A percentile compares a stretch with the other conserved stretches of the same genome.
Conservation (phyloP, 2,113 vertebrate species). For the Hucho hucho region DNA sequence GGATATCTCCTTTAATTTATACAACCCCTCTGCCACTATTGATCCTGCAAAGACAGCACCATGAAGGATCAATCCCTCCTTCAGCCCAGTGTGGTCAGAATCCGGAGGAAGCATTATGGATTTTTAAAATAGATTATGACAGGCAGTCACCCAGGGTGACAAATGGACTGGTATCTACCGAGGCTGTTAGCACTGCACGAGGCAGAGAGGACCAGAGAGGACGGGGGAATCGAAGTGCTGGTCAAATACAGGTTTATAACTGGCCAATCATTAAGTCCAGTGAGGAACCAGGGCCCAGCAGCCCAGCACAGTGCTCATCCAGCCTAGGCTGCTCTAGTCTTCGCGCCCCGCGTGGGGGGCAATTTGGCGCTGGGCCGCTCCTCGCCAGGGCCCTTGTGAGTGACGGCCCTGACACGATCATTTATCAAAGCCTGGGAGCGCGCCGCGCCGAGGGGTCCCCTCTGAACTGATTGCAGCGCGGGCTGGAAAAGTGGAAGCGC, state of each 20-base stretch:
- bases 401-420: slow-evolving; percentile 98
- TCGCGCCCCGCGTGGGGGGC: slow-evolving; percentile 73
- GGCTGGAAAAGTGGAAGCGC: slow-evolving; percentile 90
- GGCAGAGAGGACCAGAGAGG: slow-evolving; percentile 77
- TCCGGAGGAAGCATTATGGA: slow-evolving; percentile 89
- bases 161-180: slow-evolving; percentile 92
- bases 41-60: slow-evolving; percentile 85
- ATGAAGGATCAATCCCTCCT: slow-evolving; percentile 85
- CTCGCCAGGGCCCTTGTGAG: slow-evolving; percentile 81
- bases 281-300: slow-evolving; percentile 38
- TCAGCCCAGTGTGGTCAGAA: slow-evolving; percentile 78
- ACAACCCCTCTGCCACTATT: slow-evolving; percentile 89
- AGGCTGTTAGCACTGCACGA: slow-evolving; percentile 76
- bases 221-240: slow-evolving; percentile 82
- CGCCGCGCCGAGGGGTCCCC: slow-evolving; percentile 86
- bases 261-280: slow-evolving; percentile 81
- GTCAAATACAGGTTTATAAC: slow-evolving; percentile 93
- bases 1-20: slow-evolving; percentile 88
- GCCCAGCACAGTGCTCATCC: slow-evolving; percentile 53
- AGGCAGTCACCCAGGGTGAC: slow-evolving; percentile 91
- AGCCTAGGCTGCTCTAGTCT: slow-evolving; percentile 62
- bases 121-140: slow-evolving; percentile 99
- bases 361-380: slow-evolving; percentile 84
- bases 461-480: slow-evolving; percentile 89
- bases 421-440: slow-evolving; percentile 96